A percentile compares a stretch with the other conserved stretches of the same genome.
These are phyloP conservation scores for Meiosimyza platycephala DNA, from an alignment of 2,888 invertebrate species.

Conservation along the genomic window DNA sequence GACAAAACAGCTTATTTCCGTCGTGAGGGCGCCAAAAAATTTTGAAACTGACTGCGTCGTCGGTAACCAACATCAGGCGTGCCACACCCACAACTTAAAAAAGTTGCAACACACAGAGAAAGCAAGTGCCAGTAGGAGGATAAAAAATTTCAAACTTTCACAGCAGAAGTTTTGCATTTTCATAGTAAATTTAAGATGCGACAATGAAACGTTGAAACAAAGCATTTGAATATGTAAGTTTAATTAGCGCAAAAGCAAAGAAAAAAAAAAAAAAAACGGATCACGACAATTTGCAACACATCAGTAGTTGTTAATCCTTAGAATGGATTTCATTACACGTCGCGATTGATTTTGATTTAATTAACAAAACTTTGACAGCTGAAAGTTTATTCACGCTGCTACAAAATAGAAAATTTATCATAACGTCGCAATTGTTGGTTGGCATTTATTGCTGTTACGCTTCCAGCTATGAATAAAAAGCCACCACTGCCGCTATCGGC, in stretches of 20 bases:
- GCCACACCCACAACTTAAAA: conserved; percentile 17
- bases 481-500: conserved; percentile 62
- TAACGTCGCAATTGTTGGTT: background rate
- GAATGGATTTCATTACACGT: background rate
- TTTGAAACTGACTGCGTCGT: conserved; percentile 27
- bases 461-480: conserved; percentile 62
- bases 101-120: conserved; percentile 25
- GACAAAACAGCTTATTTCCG: conserved; percentile 8
- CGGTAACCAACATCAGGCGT: conserved; percentile 41
- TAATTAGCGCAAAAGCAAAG: too few relatives aligned
- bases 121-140: background rate
- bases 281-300: background rate
- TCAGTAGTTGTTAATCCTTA: conserved; percentile 22
- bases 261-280: background rate
- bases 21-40: background rate
- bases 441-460: conserved; percentile 4
- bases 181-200: too few relatives aligned
- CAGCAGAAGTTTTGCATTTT: too few relatives aligned
- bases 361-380: conserved; percentile 11
- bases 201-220: too few relatives aligned
- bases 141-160: too few relatives aligned
- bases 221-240: too few relatives aligned
- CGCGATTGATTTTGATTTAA: conserved; percentile 22
- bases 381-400: conserved; percentile 14
- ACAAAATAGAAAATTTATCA: background rate